These are phyloP conservation scores for Pardalotus punctatus DNA, from an alignment of 2,113 vertebrate genomes.

Conservation along the genomic window DNA sequence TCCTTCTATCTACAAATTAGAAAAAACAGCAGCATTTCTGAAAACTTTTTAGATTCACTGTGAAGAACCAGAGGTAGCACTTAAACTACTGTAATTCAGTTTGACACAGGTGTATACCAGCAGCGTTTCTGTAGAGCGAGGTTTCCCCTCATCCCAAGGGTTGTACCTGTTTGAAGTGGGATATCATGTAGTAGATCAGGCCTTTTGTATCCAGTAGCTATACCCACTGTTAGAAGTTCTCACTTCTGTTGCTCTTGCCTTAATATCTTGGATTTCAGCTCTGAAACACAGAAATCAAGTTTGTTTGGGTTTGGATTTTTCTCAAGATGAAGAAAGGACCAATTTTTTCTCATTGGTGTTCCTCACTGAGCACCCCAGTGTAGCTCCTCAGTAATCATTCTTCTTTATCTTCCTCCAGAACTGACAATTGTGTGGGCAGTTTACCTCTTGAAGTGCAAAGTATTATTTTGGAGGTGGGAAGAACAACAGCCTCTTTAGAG, in stretches of 20 bases:
- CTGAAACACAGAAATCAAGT: too few species aligned
- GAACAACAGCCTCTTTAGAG: conserved; percentile 26
- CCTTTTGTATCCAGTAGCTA: neutral
- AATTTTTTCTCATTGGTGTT: neutral
- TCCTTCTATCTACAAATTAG: neutral
- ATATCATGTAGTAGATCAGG: neutral
- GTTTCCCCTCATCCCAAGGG: neutral
- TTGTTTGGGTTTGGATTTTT: neutral
- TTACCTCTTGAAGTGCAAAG: conserved; percentile 47
- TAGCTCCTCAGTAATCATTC: neutral
- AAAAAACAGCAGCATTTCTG: neutral
- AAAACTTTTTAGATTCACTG: neutral
- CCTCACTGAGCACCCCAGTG: neutral
- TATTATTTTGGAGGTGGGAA: conserved; percentile 55
- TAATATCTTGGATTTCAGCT: too few species aligned
- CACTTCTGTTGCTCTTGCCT: neutral
- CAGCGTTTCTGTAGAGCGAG: neutral
- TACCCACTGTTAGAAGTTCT: neutral
- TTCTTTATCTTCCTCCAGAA: neutral
- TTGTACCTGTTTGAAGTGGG: neutral
- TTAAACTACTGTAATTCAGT: neutral
- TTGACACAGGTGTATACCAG: neutral
- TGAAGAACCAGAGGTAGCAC: neutral
- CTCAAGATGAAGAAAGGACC: neutral
- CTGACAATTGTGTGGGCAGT: conserved; percentile 33